Base-by-base conservation (phyloP, 2,888 invertebrate genomes). In the Hydrotaea diabolus region DNA sequence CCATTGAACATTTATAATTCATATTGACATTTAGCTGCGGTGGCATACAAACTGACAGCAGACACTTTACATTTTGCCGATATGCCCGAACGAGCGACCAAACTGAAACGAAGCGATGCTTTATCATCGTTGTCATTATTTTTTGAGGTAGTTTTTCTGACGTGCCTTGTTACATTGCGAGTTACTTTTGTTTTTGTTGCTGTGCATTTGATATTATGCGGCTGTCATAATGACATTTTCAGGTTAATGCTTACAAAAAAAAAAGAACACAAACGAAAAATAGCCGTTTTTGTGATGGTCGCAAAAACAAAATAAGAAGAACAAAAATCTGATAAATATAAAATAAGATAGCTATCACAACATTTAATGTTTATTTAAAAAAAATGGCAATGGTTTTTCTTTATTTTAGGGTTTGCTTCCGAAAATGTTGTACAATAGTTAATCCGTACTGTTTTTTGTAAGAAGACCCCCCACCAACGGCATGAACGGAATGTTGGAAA, bases 201-300 rank as follows among this genome's bases (percentile, higher is more conserved):
- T 31, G 57, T 46, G 55, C 77, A 59, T 49, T 69, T 72, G 17
- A 69, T 53, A 62, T 77, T 46, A 26, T 64, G 72, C 66, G 69
- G 36, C 71, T 75, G 69, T 75, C 57, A 71, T 36, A 71, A 49
- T 80, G 69, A 75, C 75, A 75, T 75, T 69, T 71, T 75, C 66
- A 75, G 80, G 74, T 80, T 80, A 69, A 69, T 46, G 55, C 39
- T 46, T 59, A 23, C 69, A 19, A 69, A 21, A 66, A 66, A 17
- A n/a, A 62, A 15, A 11, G 17, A 15, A 31, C 15, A 7, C 31
- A 31, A 31, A 2, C 31, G 31, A 31, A 31, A 31, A n/a, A n/a
- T n/a, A n/a, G n/a, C n/a, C n/a, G n/a, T n/a, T n/a, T n/a, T n/a
- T 31, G 31, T 31, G 31, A 31, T 31, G 31, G 3, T 31, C 7